Evolutionary conservation across 2,797 vertebrate species (phyloP).

Genomic region (Bucorvus abyssinicus): DNA sequence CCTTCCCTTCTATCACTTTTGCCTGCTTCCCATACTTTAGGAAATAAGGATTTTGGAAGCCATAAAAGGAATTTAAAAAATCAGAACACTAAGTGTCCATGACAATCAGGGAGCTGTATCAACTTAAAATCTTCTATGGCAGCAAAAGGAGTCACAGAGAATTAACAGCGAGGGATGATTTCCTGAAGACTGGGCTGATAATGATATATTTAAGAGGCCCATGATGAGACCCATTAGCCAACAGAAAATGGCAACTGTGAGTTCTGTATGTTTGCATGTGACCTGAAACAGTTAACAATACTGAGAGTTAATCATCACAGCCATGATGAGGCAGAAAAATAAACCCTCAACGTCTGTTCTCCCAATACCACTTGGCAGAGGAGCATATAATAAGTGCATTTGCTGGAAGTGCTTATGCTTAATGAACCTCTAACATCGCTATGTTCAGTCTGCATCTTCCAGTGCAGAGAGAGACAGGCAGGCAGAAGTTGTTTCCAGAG

Average conservation of each 20-base stretch:
- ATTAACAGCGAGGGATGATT: too few species aligned
- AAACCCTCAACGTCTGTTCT: background rate
- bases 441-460: background rate
- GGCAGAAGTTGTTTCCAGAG: background rate
- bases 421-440: background rate
- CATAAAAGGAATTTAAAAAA: too few species aligned
- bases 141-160: too few species aligned
- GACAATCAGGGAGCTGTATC: too few species aligned
- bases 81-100: too few species aligned
- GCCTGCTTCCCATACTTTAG: too few species aligned
- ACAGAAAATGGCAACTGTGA: background rate
- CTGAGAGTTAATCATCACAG: background rate
- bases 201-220: too few species aligned
- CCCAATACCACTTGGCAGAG: background rate
- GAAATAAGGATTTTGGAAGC: too few species aligned
- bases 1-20: too few species aligned
- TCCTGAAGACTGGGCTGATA: too few species aligned
- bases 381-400: background rate
- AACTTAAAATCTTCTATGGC: too few species aligned
- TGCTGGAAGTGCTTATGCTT: background rate
- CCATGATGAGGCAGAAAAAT: background rate
- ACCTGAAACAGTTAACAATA: background rate
- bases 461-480: background rate
- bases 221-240: too few species aligned
- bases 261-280: background rate